Evolutionary conservation across 2,888 invertebrate genomes (phyloP).

Genomic region (Gortyna flavago): DNA sequence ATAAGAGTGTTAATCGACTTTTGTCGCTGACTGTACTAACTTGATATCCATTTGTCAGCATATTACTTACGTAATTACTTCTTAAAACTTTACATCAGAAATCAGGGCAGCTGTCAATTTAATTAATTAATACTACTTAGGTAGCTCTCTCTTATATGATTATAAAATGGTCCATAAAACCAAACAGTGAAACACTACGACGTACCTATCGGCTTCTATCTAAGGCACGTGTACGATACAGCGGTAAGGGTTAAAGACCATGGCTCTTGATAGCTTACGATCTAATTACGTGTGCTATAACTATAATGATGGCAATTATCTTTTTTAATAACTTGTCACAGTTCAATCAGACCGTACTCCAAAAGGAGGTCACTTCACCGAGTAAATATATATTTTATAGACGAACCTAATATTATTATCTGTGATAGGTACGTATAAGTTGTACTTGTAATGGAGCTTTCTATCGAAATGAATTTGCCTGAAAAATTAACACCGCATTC

Average conservation of each 20-base stretch:
- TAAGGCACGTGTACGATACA: background rate
- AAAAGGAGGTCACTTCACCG: background rate
- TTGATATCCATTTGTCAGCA: background rate
- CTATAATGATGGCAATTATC: slow-evolving; percentile 6
- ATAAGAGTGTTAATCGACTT: background rate
- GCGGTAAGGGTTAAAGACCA: slow-evolving; percentile 1
- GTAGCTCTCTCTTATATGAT: background rate
- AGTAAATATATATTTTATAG: background rate
- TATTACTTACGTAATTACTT: background rate
- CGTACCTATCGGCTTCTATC: slow-evolving; percentile 10
- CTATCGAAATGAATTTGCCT: no score
- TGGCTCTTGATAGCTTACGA: slow-evolving; percentile 16
- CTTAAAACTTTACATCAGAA: background rate
- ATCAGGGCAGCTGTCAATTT: background rate
- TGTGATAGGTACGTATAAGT: background rate
- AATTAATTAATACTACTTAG: background rate
- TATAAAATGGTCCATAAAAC: background rate
- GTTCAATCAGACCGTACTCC: slow-evolving; percentile 1
- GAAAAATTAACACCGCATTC: no score
- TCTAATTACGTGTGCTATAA: slow-evolving; percentile 21
- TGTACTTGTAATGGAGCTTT: background rate
- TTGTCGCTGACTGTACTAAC: background rate
- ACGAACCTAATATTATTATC: background rate
- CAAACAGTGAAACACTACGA: background rate
- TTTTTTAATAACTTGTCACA: background rate